Percentiles rank a stretch among this genome's conserved stretches.
These are phyloP conservation scores for Dryocosmus kuriphilus DNA, from an alignment of 2,888 invertebrate genomes.

Conservation along the genomic window DNA sequence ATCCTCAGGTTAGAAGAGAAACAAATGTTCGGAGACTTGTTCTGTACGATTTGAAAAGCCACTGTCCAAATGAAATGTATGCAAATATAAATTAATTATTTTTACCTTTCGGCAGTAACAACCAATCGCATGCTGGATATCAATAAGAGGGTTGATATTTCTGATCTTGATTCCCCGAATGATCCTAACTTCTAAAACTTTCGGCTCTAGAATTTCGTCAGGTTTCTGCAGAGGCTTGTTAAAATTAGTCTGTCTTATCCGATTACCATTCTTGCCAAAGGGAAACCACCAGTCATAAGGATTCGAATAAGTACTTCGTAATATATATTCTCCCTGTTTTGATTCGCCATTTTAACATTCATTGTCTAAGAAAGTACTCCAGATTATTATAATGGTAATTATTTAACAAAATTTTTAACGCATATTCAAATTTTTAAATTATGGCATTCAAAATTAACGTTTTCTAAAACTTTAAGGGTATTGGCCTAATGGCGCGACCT, in stretches of 20 bases:
- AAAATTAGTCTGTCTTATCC: conserved; percentile 42
- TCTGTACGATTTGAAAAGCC: too few relatives aligned
- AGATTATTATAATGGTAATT: too few relatives aligned
- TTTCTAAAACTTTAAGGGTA: too few relatives aligned
- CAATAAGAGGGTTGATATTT: conserved; percentile 38
- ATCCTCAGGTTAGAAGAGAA: too few relatives aligned
- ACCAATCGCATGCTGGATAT: conserved; percentile 30
- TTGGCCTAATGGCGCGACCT: too few relatives aligned
- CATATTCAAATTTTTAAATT: too few relatives aligned
- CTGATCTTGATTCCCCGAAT: conserved; percentile 30
- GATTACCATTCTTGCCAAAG: conserved; percentile 55
- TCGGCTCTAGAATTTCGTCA: conserved; percentile 6
- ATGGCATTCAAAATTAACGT: too few relatives aligned
- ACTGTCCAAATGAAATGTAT: too few relatives aligned
- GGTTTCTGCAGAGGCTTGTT: conserved; percentile 36
- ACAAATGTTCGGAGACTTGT: too few relatives aligned
- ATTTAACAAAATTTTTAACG: too few relatives aligned
- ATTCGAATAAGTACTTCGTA: conserved; percentile 66
- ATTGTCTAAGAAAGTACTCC: not conserved
- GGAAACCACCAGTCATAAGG: conserved; percentile 70
- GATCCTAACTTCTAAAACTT: conserved; percentile 7
- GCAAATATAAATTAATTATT: not conserved
- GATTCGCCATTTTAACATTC: not conserved
- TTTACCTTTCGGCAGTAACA: conserved; percentile 40
- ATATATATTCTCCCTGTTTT: conserved; percentile 3